These are phyloP conservation scores for Drymonia ruficornis DNA, from an alignment of 2,888 invertebrate species.

Conservation along the genomic window DNA sequence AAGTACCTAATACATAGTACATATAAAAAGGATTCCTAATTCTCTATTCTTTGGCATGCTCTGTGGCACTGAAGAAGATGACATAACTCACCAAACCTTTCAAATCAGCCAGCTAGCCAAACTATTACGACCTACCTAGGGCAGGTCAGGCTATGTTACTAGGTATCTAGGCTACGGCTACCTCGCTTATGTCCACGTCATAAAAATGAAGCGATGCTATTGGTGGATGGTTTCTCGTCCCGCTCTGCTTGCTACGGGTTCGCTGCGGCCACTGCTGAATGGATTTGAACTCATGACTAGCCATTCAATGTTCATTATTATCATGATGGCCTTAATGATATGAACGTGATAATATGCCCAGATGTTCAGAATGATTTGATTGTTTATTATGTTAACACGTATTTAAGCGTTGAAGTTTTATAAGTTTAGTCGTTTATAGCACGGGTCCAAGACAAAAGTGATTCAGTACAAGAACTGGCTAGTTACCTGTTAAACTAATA, in stretches of 20 bases:
- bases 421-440: no score
- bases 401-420: background rate
- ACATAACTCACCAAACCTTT: no score
- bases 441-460: no score
- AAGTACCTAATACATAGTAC: no score
- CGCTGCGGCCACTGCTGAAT: background rate
- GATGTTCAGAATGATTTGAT: background rate
- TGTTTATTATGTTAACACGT: background rate
- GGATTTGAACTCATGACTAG: background rate
- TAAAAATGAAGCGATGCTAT: background rate
- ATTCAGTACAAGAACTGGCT: no score
- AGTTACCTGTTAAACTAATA: no score
- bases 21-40: no score
- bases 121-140: no score
- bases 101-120: no score
- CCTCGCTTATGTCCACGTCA: background rate
- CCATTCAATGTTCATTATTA: background rate
- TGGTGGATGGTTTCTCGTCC: background rate
- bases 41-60: no score
- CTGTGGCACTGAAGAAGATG: no score
- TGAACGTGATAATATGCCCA: constrained; percentile 3
- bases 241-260: background rate
- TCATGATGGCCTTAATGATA: background rate
- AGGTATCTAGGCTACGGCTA: background rate
- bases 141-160: no score